These are phyloP conservation scores for Cheilosia impressa DNA, from an alignment of 2,888 invertebrate species.

Conservation along the genomic window DNA sequence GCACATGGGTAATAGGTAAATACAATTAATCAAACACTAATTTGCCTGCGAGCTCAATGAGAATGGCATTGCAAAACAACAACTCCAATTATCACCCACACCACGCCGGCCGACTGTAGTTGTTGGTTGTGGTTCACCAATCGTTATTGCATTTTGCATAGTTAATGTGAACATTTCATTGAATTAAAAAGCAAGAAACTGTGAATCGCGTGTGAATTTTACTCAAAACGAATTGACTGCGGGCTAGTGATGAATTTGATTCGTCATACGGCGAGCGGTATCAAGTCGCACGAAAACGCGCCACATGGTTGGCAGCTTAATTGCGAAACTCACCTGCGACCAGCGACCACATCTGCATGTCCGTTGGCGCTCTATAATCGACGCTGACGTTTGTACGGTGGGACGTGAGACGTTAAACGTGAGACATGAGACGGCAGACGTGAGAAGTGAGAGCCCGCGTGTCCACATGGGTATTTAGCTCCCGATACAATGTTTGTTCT, in stretches of 20 bases:
- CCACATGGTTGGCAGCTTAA: constrained; percentile 21
- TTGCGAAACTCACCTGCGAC: constrained; percentile 10
- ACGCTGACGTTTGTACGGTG: constrained; percentile 27
- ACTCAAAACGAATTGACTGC: constrained; percentile 47
- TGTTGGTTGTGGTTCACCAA: neutral
- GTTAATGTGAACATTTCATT: constrained; percentile 57
- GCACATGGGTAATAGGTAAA: constrained; percentile 58
- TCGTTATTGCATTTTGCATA: constrained; percentile 65
- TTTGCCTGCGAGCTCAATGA: constrained; percentile 47
- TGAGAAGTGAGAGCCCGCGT: constrained; percentile 16
- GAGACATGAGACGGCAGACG: too few relatives aligned
- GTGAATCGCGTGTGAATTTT: constrained; percentile 63
- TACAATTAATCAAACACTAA: constrained; percentile 71
- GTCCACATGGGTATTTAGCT: constrained; percentile 34
- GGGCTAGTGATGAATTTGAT: constrained; percentile 46
- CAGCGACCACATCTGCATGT: constrained; percentile 48
- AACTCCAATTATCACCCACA: constrained; percentile 62
- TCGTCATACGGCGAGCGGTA: constrained; percentile 25
- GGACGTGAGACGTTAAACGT: too few relatives aligned
- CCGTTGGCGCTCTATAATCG: constrained; percentile 57
- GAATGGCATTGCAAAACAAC: constrained; percentile 28
- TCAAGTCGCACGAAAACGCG: constrained; percentile 9
- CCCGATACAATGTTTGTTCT: constrained; percentile 51
- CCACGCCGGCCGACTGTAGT: constrained; percentile 1
- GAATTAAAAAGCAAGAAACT: constrained; percentile 59